Evolutionary conservation across 2,113 vertebrate genomes (phyloP), one percentile per base, ranked within the genome.

Genomic region (Ictidomys tridecemlineatus): DNA sequence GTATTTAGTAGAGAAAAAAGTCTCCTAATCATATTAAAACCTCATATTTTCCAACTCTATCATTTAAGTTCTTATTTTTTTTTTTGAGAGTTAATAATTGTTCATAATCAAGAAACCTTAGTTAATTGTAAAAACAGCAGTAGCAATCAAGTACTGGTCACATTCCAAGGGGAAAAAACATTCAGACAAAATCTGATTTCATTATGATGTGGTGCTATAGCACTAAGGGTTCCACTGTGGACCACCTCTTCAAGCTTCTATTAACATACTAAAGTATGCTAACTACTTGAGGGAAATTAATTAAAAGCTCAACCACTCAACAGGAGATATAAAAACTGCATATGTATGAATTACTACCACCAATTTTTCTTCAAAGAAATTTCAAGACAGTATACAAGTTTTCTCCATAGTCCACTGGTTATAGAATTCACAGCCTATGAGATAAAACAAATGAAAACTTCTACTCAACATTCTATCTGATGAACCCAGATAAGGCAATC

Each of bases 321-420:
- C 16, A 48, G 18, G 58, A 89, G 28, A 67, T 69, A 58, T 18
- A n/a, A 70, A 85, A 95, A 56, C 18, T 76, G 20, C 61, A 45
- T 34, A 42, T 63, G 7, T 39, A 79, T 88, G 16, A 58, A 82
- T 34, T 39, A 72, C 58, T 65, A 63, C 32, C 20, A 89, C 32
- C n/a, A 72, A 69, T 76, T 93, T 91, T 94, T 73, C 77, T 78
- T 85, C 53, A 69, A 84, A 79, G 42, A 39, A 84, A 93, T 94
- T 94, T 77, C 74, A 82, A 90, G 48, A 56, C 39, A 90, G 16
- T 42, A 56, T 30, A 74, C 37, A 87, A 34, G 37, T 70, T 91
- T 80, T 85, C 65, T 90, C 11, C 58, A 92, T n/a, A 70, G 24
- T 26, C 28, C 83, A 58, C n/a, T 42, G 58, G 70, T 79, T 56